These are phyloP conservation scores for Spodoptera littoralis DNA, from an alignment of 2,888 invertebrate species.

Conservation along the genomic window DNA sequence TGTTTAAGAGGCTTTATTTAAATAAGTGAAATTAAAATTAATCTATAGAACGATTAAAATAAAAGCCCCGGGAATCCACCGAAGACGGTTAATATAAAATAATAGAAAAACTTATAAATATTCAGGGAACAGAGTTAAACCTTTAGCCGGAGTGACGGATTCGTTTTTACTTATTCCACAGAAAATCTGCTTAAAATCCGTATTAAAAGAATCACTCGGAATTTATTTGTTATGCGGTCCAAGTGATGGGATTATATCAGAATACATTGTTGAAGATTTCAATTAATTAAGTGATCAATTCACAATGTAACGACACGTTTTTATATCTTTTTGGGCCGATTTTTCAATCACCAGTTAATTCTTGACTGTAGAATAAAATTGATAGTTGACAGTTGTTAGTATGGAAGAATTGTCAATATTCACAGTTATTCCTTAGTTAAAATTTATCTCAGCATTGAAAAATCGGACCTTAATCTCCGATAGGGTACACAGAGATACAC, in stretches of 20 bases:
- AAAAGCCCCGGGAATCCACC: conserved; percentile 69
- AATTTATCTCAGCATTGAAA: no score
- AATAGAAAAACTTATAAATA: conserved; percentile 89
- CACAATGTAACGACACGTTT: no score
- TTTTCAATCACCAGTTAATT: no score
- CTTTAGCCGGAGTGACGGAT: conserved; percentile 86
- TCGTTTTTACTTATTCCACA: conserved; percentile 88
- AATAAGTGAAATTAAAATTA: conserved; percentile 72
- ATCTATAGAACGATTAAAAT: conserved; percentile 77
- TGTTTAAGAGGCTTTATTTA: conserved; percentile 61
- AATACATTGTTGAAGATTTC: no score
- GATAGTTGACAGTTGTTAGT: no score
- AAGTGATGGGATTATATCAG: conserved; percentile 43
- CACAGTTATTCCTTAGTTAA: no score
- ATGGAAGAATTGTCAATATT: no score
- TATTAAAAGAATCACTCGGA: conserved; percentile 89
- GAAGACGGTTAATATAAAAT: conserved; percentile 84
- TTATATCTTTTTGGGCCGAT: no score
- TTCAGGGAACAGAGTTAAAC: conserved; percentile 83
- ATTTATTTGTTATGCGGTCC: conserved; percentile 79
- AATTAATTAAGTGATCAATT: no score
- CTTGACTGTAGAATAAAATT: no score
- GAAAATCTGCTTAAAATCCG: conserved; percentile 89
- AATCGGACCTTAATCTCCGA: no score
- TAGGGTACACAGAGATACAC: no score